These are phyloP conservation scores for Idaea straminata DNA, from an alignment of 2,888 invertebrate genomes.

Conservation along the genomic window DNA sequence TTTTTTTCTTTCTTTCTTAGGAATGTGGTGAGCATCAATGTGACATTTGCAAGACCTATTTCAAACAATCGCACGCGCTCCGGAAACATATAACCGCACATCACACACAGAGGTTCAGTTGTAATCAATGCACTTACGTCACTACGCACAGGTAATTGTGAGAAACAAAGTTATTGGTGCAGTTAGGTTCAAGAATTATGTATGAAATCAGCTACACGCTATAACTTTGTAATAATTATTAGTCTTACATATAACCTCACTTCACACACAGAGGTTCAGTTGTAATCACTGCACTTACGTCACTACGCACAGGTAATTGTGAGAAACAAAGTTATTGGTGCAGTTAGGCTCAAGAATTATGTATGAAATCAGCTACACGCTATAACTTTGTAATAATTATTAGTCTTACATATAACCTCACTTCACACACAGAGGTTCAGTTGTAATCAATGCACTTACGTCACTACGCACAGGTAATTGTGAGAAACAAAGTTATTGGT, in stretches of 20 bases:
- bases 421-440: slow-evolving; percentile 69
- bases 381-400: too few relatives aligned
- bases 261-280: slow-evolving; percentile 67
- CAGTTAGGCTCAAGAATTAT: too few relatives aligned
- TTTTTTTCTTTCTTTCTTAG: slow-evolving; percentile 32
- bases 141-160: slow-evolving; percentile 53
- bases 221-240: too few relatives aligned
- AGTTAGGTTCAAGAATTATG: too few relatives aligned
- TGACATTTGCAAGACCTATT: slow-evolving; percentile 65
- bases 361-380: too few relatives aligned
- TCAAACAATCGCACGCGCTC: slow-evolving; percentile 61
- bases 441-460: slow-evolving; percentile 62
- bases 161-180: too few relatives aligned
- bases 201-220: too few relatives aligned
- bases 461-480: slow-evolving; percentile 54
- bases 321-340: too few relatives aligned
- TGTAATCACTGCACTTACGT: slow-evolving; percentile 64
- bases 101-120: slow-evolving; percentile 67
- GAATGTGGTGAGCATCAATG: slow-evolving; percentile 64
- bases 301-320: slow-evolving; percentile 51
- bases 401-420: slow-evolving; percentile 67
- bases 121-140: slow-evolving; percentile 61
- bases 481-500: too few relatives aligned
- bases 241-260: slow-evolving; percentile 69
- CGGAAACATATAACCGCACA: slow-evolving; percentile 70